A percentile compares a stretch with the other conserved stretches of the same genome.
Evolutionary conservation across 2,797 vertebrate genomes (phyloP).

Genomic region (Synanceia verrucosa): DNA sequence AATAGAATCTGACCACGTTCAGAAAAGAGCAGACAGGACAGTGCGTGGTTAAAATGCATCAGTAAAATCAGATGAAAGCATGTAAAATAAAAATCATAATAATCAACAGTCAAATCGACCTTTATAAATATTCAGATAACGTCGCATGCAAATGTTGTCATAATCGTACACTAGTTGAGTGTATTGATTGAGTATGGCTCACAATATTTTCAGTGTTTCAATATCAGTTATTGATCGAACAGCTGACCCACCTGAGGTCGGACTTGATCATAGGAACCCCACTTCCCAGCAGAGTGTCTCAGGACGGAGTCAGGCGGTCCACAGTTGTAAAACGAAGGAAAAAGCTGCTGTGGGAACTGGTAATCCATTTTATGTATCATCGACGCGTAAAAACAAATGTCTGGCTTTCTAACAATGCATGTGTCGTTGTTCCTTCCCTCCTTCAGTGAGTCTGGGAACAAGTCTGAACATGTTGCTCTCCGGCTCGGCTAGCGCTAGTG

Average conservation of each 20-base stretch:
- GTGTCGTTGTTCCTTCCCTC: not conserved
- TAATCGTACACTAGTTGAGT: too few species aligned
- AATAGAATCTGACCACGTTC: too few species aligned
- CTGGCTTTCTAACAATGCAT: fast-evolving
- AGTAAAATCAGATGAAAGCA: too few species aligned
- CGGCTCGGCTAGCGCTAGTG: constrained; percentile 35
- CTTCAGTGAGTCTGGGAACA: not conserved
- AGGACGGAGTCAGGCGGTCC: constrained; percentile 53
- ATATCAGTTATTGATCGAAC: not conserved
- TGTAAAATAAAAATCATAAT: too few species aligned
- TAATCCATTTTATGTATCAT: constrained; percentile 59
- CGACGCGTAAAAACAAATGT: fast-evolving
- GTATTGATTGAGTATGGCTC: not conserved
- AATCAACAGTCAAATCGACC: too few species aligned
- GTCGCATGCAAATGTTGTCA: not conserved
- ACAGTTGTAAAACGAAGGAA: constrained; percentile 67
- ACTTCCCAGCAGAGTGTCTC: constrained; percentile 37
- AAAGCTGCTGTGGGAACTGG: constrained; percentile 73
- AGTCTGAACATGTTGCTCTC: constrained; percentile 41
- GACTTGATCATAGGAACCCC: constrained; percentile 66
- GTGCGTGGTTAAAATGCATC: too few species aligned
- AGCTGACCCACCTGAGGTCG: constrained; percentile 35
- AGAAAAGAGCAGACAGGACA: too few species aligned
- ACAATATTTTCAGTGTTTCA: not conserved
- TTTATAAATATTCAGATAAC: too few species aligned